Conservation (phyloP, 1,140 invertebrate genomes). For the Drosophila willistoni region DNA sequence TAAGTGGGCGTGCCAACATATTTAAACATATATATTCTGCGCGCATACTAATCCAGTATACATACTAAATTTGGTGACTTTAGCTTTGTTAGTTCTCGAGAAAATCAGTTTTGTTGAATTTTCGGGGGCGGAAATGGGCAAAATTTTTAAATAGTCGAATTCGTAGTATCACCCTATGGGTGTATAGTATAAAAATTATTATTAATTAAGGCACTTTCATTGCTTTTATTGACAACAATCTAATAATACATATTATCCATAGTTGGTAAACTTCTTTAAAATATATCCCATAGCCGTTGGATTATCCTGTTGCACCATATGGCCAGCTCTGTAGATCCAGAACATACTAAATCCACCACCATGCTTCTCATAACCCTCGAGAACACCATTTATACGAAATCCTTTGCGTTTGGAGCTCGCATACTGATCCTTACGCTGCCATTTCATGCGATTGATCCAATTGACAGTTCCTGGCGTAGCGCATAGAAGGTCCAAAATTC, state of each 20-base stretch:
- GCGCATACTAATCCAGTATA: no score
- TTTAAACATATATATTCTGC: no score
- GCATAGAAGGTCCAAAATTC: conserved; percentile 88
- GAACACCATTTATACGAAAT: conserved; percentile 84
- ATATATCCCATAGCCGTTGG: conserved; percentile 74
- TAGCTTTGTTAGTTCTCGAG: no score
- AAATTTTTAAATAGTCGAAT: no score
- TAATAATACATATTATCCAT: conserved; percentile 32
- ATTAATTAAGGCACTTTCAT: not conserved
- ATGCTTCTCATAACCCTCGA: conserved; percentile 88
- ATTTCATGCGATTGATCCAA: conserved; percentile 90
- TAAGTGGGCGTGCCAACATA: no score
- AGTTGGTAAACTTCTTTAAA: conserved; percentile 61
- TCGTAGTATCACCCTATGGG: no score
- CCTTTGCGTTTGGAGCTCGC: conserved; percentile 83
- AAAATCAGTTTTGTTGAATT: no score
- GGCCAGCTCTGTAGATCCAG: conserved; percentile 87
- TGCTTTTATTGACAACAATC: conserved; percentile 27
- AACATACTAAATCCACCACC: conserved; percentile 88
- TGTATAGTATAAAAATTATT: not conserved
- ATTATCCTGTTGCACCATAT: conserved; percentile 85
- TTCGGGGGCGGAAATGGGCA: no score
- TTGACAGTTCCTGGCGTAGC: conserved; percentile 87
- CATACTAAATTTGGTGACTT: no score
- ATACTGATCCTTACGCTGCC: conserved; percentile 85